These are phyloP conservation scores for Silurus aristotelis DNA, from an alignment of 2,797 vertebrate species.

Conservation along the genomic window DNA sequence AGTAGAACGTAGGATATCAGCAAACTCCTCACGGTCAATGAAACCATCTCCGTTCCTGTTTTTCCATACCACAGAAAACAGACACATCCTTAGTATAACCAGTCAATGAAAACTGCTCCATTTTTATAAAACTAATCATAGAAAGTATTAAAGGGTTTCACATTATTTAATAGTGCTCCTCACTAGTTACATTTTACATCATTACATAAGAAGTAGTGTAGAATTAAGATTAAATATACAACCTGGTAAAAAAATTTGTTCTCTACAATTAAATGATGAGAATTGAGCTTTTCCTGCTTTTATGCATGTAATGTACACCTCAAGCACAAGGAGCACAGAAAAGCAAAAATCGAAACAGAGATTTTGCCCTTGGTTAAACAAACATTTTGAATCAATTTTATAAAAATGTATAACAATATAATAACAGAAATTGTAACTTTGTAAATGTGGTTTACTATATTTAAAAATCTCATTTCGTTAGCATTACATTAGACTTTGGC, in stretches of 20 bases:
- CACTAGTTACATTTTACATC: neutral
- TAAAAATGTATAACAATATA: no score
- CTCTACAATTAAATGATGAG: neutral
- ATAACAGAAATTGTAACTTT: neutral
- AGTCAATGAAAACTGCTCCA: neutral
- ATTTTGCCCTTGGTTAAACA: neutral
- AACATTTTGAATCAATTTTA: neutral
- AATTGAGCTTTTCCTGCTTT: neutral
- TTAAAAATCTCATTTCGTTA: neutral
- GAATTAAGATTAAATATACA: neutral
- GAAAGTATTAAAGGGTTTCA: neutral
- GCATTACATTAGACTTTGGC: neutral
- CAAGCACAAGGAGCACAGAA: neutral
- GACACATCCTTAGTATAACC: neutral
- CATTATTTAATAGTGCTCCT: neutral
- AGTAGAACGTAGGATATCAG: constrained; percentile 71
- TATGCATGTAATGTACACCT: neutral
- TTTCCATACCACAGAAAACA: neutral
- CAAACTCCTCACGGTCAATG: constrained; percentile 78
- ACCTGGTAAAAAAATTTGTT: neutral
- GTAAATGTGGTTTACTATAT: neutral
- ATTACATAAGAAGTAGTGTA: neutral
- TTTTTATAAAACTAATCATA: neutral
- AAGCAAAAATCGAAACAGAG: neutral
- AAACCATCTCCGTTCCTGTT: constrained; percentile 78